These are phyloP conservation scores for Bombus difficillimus DNA, from an alignment of 1,140 invertebrate species.

Conservation along the genomic window DNA sequence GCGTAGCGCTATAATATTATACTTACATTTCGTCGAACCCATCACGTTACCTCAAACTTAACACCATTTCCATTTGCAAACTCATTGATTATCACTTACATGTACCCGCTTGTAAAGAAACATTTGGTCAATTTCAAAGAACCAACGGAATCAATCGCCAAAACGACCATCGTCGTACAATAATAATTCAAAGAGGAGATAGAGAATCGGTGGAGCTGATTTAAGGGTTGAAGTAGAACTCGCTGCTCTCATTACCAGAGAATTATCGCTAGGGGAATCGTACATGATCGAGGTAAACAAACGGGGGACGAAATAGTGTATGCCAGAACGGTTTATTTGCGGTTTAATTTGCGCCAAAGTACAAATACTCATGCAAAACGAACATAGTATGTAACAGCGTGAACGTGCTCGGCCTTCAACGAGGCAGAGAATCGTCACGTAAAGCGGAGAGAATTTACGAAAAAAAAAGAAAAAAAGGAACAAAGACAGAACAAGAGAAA, in stretches of 20 bases:
- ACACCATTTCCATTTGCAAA: not conserved
- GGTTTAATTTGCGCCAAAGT: conserved; percentile 47
- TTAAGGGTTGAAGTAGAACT: conserved; percentile 20
- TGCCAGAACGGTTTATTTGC: conserved; percentile 43
- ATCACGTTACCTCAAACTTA: too few species aligned
- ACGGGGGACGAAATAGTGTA: conserved; percentile 3
- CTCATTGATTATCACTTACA: not conserved
- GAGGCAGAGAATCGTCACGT: conserved; percentile 22
- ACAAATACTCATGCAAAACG: conserved; percentile 48
- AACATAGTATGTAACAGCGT: conserved; percentile 34
- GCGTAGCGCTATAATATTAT: too few species aligned
- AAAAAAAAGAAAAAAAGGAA: not conserved
- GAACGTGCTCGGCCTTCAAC: conserved; percentile 12
- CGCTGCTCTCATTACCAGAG: conserved; percentile 27
- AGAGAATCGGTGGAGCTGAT: not conserved
- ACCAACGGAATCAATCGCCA: not conserved
- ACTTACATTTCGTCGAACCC: too few species aligned
- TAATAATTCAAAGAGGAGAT: not conserved
- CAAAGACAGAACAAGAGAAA: not conserved
- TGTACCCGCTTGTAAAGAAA: not conserved
- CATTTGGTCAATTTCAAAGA: not conserved
- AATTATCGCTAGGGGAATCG: not conserved
- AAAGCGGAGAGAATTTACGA: not conserved
- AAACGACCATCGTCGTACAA: not conserved
- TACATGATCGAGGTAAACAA: conserved; percentile 26